These are phyloP conservation scores for Halesus radiatus DNA, from an alignment of 1,140 invertebrate species.

Conservation along the genomic window DNA sequence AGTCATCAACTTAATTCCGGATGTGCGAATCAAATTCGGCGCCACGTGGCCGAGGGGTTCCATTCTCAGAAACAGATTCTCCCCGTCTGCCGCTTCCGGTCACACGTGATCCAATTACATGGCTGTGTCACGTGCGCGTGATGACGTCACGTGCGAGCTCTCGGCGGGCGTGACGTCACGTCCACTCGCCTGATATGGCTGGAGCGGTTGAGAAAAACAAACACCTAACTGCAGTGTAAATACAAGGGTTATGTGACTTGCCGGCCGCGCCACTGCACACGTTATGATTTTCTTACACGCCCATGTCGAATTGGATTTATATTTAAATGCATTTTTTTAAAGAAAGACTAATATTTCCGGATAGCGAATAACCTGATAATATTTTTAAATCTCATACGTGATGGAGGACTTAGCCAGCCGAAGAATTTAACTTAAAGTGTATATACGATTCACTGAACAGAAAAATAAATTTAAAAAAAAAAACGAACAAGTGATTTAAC, in stretches of 20 bases:
- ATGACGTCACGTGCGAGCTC: constrained; percentile 24
- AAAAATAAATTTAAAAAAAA: too few relatives aligned
- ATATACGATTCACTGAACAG: too few relatives aligned
- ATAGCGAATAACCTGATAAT: too few relatives aligned
- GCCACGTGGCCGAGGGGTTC: background rate
- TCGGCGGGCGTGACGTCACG: constrained; percentile 2
- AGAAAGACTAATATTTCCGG: too few relatives aligned
- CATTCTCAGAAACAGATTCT: constrained; percentile 34
- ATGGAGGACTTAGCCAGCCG: too few relatives aligned
- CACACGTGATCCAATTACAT: constrained; percentile 41
- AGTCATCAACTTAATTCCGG: constrained; percentile 11
- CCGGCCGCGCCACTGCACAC: too few relatives aligned
- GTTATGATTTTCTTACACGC: too few relatives aligned
- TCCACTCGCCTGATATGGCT: background rate
- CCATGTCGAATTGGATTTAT: too few relatives aligned
- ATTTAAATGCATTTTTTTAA: too few relatives aligned
- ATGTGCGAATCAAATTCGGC: background rate
- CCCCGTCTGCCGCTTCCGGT: constrained; percentile 31
- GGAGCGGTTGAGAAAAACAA: background rate
- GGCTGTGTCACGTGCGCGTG: constrained; percentile 26
- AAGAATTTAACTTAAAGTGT: too few relatives aligned
- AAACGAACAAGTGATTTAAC: too few relatives aligned
- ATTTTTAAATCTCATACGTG: too few relatives aligned
- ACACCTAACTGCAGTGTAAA: constrained; percentile 6
- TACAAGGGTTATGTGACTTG: background rate